Evolutionary conservation across 2,888 invertebrate species (phyloP).

Genomic region (Sarcophaga rosellei): DNA sequence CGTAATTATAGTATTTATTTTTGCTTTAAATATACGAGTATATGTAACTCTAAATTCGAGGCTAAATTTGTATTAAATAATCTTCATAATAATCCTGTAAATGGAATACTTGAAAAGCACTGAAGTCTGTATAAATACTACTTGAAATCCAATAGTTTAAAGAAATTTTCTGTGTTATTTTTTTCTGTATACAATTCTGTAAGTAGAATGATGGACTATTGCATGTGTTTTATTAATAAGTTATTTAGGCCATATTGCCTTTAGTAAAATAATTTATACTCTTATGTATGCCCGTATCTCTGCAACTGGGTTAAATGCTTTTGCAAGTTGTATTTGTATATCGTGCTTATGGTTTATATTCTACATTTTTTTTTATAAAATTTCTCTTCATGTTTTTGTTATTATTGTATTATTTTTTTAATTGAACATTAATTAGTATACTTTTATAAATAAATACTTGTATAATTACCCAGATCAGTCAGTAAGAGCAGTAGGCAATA

Average conservation of each 20-base stretch:
- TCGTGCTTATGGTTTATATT: not conserved
- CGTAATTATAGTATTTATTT: too few species aligned
- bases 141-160: too few species aligned
- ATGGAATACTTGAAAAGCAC: too few species aligned
- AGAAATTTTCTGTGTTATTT: too few species aligned
- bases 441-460: not conserved
- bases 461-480: not conserved
- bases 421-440: not conserved
- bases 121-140: too few species aligned
- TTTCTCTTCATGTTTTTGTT: not conserved
- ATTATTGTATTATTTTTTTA: not conserved
- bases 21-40: too few species aligned
- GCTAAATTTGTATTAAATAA: too few species aligned
- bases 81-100: too few species aligned
- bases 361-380: not conserved
- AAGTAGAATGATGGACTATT: not conserved
- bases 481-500: not conserved
- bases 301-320: conserved; percentile 60
- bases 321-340: conserved; percentile 29
- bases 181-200: too few species aligned
- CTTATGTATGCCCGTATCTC: too few species aligned
- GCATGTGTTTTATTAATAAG: not conserved
- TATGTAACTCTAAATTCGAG: too few species aligned
- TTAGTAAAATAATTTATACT: not conserved
- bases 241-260: not conserved